Evolutionary conservation across 2,888 invertebrate genomes (phyloP), one percentile per base, ranked within the genome.

Genomic region (Drosophila buzzatii): DNA sequence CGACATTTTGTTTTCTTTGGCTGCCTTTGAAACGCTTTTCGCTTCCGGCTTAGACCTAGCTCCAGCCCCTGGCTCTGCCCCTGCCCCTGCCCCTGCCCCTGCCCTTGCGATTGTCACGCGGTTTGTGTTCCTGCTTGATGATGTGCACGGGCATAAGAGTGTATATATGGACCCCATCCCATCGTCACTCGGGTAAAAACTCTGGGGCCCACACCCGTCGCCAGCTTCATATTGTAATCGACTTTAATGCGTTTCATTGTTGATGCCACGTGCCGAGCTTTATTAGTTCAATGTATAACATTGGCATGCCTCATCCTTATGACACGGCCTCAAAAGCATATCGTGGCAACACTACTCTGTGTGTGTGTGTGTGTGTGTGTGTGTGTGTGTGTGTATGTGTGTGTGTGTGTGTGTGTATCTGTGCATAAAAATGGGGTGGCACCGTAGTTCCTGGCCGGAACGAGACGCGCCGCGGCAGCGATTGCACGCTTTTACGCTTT

Each of bases 201-300:
- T 42, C 52, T 23, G 56, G 16, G 18, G n/a, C 39, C 58, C 59
- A 16, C 16, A 41, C 57, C 61, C 57, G 31, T 49, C 51, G 64
- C 35, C 73, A 79, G 79, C 80, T 79, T 84, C 86, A 83, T 91
- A 91, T 92, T 92, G 92, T 93, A 93, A 93, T 93, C 92, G 92
- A 92, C 92, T 93, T 92, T 93, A 93, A 93, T 93, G 93, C 93
- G 92, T 93, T 92, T 90, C 92, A 93, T 93, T 93, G 93, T 93
- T 91, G 89, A 91, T 85, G 93, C 91, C 93, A 93, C 93, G 93
- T 93, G 93, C 91, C 92, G 89, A 85, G 91, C 93, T 92, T 93
- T 93, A 93, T 93, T 93, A 93, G 93, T 93, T 92, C 90, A 90
- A 91, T 90, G 84, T 89, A 83, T 72, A 78, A 79, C 87, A 82